Evolutionary conservation across 2,888 invertebrate genomes (phyloP), one percentile per base, ranked within the genome.

Genomic region (Apodemia hepburni): DNA sequence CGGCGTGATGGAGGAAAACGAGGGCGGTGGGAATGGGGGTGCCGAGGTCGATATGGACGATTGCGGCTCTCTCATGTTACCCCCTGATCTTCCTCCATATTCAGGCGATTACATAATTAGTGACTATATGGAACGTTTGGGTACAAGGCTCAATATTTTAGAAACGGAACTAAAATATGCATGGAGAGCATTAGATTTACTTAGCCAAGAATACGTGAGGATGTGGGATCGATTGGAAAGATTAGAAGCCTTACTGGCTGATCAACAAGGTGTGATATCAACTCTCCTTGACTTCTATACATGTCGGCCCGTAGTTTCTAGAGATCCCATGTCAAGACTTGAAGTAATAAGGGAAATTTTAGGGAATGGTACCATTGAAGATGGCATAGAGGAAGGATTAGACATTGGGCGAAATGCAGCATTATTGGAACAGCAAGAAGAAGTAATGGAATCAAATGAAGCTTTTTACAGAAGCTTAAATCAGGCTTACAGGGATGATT

Each of bases 221-320:
- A 98, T 98, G 96, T 98, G 98, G 97, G 96, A 97, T 76, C 93
- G 97, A 58, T 89, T 98, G 66, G 98, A 98, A 78, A 96, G 97
- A 81, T 89, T 98, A 35, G 98, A 98, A 80, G 94, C 96, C 27
- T 93, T 98, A 66, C 93, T 98, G 3, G 94, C 95, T 81, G 97
- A 98, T 78, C 98, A 98, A 82, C 98, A 98, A 81, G 96, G 96
- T 72, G 97, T 98, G 57, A 97, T 98, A 74, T 94, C 96, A 61
- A 97, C 97, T 78, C 92, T 98, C 75, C 94, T 98, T 78, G 95
- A 96, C 78, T 95, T 96, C 84, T 96, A 96, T 80, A 93, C 95
- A 1, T 90, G 90, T 79, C 88, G 91, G 58, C 84, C 82, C 64
- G 87, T 84, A 60, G 77, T 81, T 59, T 93, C 89, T 61, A 84